A percentile compares a stretch with the other conserved stretches of the same genome.
These are phyloP conservation scores for Oxytorus armatus DNA, from an alignment of 2,888 invertebrate species.

Conservation along the genomic window DNA sequence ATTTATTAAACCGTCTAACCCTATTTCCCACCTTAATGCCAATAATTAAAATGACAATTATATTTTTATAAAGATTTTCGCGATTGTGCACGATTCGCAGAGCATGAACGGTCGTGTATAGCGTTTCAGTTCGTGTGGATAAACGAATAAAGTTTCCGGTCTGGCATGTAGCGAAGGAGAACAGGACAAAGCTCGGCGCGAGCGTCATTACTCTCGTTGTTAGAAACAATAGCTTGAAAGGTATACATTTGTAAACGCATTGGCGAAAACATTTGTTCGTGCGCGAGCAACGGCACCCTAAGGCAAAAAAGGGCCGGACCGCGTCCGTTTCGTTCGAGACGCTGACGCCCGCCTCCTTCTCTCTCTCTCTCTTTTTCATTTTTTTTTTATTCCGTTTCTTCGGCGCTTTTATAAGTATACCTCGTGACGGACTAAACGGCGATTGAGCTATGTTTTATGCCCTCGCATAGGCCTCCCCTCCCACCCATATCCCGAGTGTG, in stretches of 20 bases:
- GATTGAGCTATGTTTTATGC: conserved; percentile 69
- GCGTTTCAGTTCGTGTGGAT: too few relatives aligned
- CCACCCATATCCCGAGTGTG: not conserved
- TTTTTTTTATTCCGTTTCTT: conserved; percentile 48
- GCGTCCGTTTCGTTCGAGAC: conserved; percentile 56
- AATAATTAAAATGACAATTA: too few relatives aligned
- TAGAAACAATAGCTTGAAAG: conserved; percentile 68
- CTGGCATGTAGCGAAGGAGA: conserved; percentile 28
- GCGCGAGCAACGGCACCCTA: conserved; percentile 42
- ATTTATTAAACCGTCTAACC: too few relatives aligned
- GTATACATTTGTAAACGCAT: conserved; percentile 56
- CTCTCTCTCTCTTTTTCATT: conserved; percentile 2
- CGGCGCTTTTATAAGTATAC: conserved; percentile 41
- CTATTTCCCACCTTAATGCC: too few relatives aligned
- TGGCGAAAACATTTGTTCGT: conserved; percentile 52
- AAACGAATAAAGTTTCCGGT: not conserved
- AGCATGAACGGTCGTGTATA: too few relatives aligned
- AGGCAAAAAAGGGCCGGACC: conserved; percentile 65
- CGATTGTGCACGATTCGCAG: too few relatives aligned
- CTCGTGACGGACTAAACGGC: conserved; percentile 67
- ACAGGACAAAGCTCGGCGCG: conserved; percentile 63
- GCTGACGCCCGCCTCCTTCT: conserved; percentile 10
- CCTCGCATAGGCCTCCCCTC: conserved; percentile 21
- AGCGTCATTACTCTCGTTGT: conserved; percentile 60
- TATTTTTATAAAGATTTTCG: too few relatives aligned